Evolutionary conservation across 2,888 invertebrate genomes (phyloP), one percentile per base, ranked within the genome.

Genomic region (Ptilodon capucinus): DNA sequence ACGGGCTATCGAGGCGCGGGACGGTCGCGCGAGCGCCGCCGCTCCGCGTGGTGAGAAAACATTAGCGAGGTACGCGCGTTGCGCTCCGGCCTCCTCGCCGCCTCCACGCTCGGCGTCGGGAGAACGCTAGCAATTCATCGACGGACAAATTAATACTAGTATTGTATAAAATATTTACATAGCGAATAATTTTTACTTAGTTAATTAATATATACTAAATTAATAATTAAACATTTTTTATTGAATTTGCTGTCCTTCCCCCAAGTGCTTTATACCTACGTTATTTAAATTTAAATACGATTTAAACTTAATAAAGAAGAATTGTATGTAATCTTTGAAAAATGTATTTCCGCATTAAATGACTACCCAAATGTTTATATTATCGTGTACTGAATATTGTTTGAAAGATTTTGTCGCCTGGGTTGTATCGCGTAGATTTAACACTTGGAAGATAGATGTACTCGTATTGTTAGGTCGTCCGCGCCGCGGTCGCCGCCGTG

Each of bases 171-270:
- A 90, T 89, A 91, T 90, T 89, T 89, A 91, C 82, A 88, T 91
- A 91, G 91, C 79, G 76, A 87, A 88, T 90, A 89, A 89, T 90
- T 91, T 90, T 90, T 91, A 89, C 87, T 91, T 90, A 90, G 90
- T 91, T 91, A 89, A 84, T n/a, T 86, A 79, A 81, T 40, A 68
- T 81, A 83, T 84, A 88, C 78, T 87, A 86, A 89, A 88, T 86
- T 83, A 86, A 86, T 87, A 86, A 85, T 81, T 81, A 81, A 88
- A 86, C 84, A 83, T 90, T 91, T 91, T 89, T 91, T 86, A 91
- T 91, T 91, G 86, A 88, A 91, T 91, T 91, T 91, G 91, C 91
- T 91, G 90, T 91, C 91, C 91, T 91, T 91, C 88, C 91, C 91
- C 91, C 85, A 91, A 91, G 91, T 91, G 91, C 91, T 91, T 91